phyloP scores from a whole-genome alignment of 2,113 vertebrate species.

The Siphamia tubifer region DNA sequence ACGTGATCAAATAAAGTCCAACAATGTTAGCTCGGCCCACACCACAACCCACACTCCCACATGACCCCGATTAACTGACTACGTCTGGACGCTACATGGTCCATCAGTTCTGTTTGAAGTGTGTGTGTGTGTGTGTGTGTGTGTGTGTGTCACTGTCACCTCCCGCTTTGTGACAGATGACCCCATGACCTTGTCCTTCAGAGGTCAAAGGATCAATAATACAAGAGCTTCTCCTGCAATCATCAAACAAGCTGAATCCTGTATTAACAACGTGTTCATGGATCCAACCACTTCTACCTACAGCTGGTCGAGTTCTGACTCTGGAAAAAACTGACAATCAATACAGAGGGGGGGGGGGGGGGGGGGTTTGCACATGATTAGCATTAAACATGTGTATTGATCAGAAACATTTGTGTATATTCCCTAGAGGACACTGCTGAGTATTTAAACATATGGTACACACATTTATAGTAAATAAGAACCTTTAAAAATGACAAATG shows the following conservation, averaged over 20 bases:
- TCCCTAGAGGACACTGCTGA: conserved; percentile 20
- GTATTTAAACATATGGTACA: conserved; percentile 24
- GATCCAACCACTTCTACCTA: neutral
- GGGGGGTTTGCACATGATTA: conserved; percentile 42
- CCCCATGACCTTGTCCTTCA: conserved; percentile 69
- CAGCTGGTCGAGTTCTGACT: conserved; percentile 20
- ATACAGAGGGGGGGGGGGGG: conserved; percentile 20
- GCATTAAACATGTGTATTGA: conserved; percentile 75
- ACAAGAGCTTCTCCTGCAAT: conserved; percentile 43
- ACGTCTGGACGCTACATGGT: conserved; percentile 39
- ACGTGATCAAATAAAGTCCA: conserved; percentile 58
- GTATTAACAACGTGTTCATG: neutral
- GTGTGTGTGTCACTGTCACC: conserved; percentile 46
- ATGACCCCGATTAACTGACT: conserved; percentile 58
- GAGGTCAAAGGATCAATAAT: conserved; percentile 63
- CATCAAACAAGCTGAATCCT: conserved; percentile 51
- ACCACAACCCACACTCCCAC: conserved; percentile 52
- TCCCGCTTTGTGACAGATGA: conserved; percentile 59
- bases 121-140: conserved; percentile 13
- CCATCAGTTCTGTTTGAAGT: conserved; percentile 64
- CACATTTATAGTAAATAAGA: conserved; percentile 29
- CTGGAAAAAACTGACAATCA: conserved; percentile 23
- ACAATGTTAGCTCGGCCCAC: conserved; percentile 55
- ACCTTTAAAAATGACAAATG: conserved; percentile 19
- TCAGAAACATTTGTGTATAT: conserved; percentile 41